phyloP scores from a whole-genome alignment of 1,140 invertebrate species.

The Palaemon carinicauda region DNA sequence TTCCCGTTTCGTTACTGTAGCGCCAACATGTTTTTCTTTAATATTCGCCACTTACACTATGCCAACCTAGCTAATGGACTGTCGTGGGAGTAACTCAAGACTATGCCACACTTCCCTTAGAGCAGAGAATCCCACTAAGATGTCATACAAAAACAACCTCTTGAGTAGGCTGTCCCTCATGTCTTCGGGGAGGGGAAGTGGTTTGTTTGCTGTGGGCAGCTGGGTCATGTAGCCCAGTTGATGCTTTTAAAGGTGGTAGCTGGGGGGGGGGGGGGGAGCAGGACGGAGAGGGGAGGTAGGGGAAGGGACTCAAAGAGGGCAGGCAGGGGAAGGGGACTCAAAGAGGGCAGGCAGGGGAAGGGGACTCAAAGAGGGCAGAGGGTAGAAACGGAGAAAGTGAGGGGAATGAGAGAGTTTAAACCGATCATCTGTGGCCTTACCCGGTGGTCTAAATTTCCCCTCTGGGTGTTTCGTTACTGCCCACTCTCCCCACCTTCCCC shows the following conservation, averaged over 20 bases:
- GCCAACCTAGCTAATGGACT: slow-evolving; percentile 39
- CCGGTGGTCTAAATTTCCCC: neutral
- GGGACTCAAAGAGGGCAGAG: too few relatives aligned
- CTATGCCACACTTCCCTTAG: slow-evolving; percentile 8
- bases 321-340: too few relatives aligned
- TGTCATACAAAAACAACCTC: slow-evolving; percentile 24
- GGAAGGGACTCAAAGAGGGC: too few relatives aligned
- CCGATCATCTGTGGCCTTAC: slow-evolving; percentile 25
- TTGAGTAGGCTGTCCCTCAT: neutral
- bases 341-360: too few relatives aligned
- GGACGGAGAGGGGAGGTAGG: too few relatives aligned
- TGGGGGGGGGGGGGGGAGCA: too few relatives aligned
- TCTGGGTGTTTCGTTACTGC: neutral
- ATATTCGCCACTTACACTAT: slow-evolving; percentile 40
- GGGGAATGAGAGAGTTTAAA: slow-evolving; percentile 17
- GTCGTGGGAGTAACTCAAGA: slow-evolving; percentile 19
- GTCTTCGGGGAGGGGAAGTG: neutral
- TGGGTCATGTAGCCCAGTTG: slow-evolving; percentile 24
- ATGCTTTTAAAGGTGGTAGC: too few relatives aligned
- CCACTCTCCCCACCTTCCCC: too few relatives aligned
- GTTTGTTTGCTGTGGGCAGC: slow-evolving; percentile 15
- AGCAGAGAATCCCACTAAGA: slow-evolving; percentile 29
- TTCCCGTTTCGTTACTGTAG: slow-evolving; percentile 33
- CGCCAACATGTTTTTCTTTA: slow-evolving; percentile 42
- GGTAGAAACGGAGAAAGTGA: too few relatives aligned